A percentile compares a stretch with the other conserved stretches of the same genome.
phyloP scores from a whole-genome alignment of 1,140 invertebrate genomes.

The Trachymyrmex cornetzi region DNA sequence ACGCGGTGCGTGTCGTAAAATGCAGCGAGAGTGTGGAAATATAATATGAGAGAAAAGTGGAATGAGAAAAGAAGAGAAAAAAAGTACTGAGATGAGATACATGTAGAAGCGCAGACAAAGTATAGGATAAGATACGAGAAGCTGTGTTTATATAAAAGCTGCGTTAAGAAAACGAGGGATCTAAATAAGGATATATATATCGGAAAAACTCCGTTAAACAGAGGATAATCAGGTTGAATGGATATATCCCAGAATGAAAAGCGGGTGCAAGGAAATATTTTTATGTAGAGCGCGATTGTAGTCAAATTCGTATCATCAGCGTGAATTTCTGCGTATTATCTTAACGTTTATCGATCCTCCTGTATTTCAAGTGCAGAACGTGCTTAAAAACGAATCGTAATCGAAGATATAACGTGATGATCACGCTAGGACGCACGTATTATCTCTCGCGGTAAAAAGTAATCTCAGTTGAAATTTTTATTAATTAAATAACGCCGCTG shows the following conservation, averaged over 20 bases:
- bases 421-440: not conserved
- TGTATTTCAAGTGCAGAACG: not conserved
- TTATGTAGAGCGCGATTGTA: not conserved
- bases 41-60: slow-evolving; percentile 37
- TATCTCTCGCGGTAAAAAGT: slow-evolving; percentile 3
- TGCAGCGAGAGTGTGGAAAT: slow-evolving; percentile 35
- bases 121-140: not conserved
- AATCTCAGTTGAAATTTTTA: slow-evolving; percentile 26
- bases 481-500: slow-evolving; percentile 29
- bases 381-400: slow-evolving; percentile 22
- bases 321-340: slow-evolving; percentile 3
- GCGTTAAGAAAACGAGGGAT: slow-evolving; percentile 6
- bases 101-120: not conserved
- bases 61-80: not conserved
- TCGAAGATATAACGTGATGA: not conserved
- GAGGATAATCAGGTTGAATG: slow-evolving; percentile 1
- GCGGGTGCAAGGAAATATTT: not conserved
- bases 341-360: not conserved
- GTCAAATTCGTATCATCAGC: not conserved
- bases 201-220: not conserved
- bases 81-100: slow-evolving; percentile 32
- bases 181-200: slow-evolving; percentile 42
- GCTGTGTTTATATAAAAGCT: too few species aligned
- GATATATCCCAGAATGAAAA: not conserved
- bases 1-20: slow-evolving; percentile 12